A percentile compares a stretch with the other conserved stretches of the same genome.
Conservation (phyloP, 2,888 invertebrate genomes). For the Drosophila maculinotata region DNA sequence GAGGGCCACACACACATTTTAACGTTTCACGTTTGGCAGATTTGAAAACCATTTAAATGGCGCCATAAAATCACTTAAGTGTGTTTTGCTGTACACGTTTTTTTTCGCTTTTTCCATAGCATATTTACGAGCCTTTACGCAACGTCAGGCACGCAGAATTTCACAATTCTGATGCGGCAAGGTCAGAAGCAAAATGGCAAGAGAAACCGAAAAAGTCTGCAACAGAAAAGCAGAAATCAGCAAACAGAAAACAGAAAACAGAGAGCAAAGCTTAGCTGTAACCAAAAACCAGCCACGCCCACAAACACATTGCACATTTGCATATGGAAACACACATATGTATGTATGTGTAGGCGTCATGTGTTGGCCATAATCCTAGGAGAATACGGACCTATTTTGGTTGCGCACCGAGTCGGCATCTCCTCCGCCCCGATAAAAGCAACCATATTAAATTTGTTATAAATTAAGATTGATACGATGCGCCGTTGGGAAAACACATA, state of each 20-base stretch:
- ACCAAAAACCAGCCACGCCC: conserved; percentile 40
- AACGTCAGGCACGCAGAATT: conserved; percentile 26
- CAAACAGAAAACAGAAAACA: conserved; percentile 33
- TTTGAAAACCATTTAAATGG: conserved; percentile 72
- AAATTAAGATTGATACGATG: conserved; percentile 75
- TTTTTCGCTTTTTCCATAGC: conserved; percentile 35
- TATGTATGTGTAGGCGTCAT: conserved; percentile 40
- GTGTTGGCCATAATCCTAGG: conserved; percentile 44
- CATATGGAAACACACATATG: conserved; percentile 31
- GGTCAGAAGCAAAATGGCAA: conserved; percentile 2
- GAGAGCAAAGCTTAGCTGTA: conserved; percentile 29
- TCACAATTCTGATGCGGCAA: conserved; percentile 7
- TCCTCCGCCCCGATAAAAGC: conserved; percentile 18
- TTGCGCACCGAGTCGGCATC: background rate
- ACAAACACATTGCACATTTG: conserved; percentile 56
- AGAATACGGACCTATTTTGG: conserved; percentile 41
- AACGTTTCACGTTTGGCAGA: conserved; percentile 55
- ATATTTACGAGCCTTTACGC: conserved; percentile 59
- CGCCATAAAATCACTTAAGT: conserved; percentile 73
- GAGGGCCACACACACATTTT: conserved; percentile 22
- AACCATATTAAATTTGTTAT: conserved; percentile 70
- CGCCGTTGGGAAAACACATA: conserved; percentile 30
- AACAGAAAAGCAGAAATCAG: background rate
- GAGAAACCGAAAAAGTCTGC: no score
- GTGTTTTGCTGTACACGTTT: conserved; percentile 54